phyloP scores from a whole-genome alignment of 2,113 vertebrate genomes.

The Eretmochelys imbricata region DNA sequence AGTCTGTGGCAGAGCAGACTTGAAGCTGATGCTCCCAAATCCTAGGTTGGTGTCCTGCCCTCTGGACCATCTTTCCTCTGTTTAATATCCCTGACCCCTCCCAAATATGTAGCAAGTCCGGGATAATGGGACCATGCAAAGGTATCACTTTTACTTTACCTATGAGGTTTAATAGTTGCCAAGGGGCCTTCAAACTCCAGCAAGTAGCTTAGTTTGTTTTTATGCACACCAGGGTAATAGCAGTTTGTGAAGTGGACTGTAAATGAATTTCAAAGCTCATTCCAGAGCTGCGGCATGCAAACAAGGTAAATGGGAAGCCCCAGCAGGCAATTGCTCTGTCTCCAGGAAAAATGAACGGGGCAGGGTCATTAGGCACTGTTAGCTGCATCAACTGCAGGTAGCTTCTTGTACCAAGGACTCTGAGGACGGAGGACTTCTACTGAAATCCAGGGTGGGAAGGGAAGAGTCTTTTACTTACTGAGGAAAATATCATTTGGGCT shows the following conservation, averaged over 20 bases:
- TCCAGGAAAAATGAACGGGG: background rate
- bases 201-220: background rate
- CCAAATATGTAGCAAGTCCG: background rate
- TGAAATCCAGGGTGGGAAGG: background rate
- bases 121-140: background rate
- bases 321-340: background rate
- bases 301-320: background rate
- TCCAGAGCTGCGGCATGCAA: background rate
- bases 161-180: background rate
- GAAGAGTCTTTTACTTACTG: background rate
- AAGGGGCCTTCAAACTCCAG: slow-evolving; percentile 8
- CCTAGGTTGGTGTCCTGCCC: background rate
- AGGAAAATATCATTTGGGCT: background rate
- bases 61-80: background rate
- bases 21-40: background rate
- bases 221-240: background rate
- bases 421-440: background rate
- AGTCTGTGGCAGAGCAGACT: accelerated
- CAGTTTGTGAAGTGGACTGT: background rate
- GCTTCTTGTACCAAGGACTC: background rate
- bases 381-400: background rate
- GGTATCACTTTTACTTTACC: background rate
- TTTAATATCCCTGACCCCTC: background rate
- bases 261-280: background rate
- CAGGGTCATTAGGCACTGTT: background rate